Percentiles rank a stretch among this genome's conserved stretches.
phyloP scores from a whole-genome alignment of 2,797 vertebrate species.

The Hippoglossus hippoglossus region DNA sequence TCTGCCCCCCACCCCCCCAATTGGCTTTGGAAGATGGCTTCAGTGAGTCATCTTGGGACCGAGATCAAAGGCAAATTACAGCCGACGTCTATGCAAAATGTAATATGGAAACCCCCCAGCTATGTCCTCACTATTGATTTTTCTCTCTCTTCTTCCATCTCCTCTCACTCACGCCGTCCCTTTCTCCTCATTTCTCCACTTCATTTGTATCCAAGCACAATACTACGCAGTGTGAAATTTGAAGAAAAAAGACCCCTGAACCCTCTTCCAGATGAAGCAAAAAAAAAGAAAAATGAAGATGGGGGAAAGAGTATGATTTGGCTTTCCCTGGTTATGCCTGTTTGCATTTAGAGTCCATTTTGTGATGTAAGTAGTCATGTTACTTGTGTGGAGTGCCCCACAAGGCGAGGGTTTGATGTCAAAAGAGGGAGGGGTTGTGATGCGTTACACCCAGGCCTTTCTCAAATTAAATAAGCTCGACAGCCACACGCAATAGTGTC shows the following conservation, averaged over 20 bases:
- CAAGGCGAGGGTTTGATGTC: constrained; percentile 72
- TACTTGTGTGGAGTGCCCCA: constrained; percentile 68
- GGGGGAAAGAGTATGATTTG: constrained; percentile 45
- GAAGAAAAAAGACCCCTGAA: constrained; percentile 71
- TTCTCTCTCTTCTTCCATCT: constrained; percentile 70
- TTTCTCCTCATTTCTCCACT: constrained; percentile 69
- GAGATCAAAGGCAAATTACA: constrained; percentile 89
- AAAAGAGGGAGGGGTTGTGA: constrained; percentile 60
- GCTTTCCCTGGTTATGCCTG: constrained; percentile 76
- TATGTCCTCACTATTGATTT: constrained; percentile 85
- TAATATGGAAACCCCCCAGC: constrained; percentile 87
- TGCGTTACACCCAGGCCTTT: constrained; percentile 58
- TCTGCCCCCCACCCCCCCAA: constrained; percentile 32
- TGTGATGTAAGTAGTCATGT: constrained; percentile 80
- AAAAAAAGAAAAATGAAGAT: constrained; percentile 29
- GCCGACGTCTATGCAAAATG: constrained; percentile 88
- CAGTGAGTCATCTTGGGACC: constrained; percentile 86
- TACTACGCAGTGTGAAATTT: constrained; percentile 81
- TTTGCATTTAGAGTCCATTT: constrained; percentile 83
- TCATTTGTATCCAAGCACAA: constrained; percentile 82
- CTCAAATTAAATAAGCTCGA: constrained; percentile 71
- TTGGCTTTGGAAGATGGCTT: constrained; percentile 84
- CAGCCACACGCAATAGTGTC: constrained; percentile 50
- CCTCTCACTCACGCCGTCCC: constrained; percentile 61
- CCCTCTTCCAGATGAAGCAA: constrained; percentile 58